Evolutionary conservation across 2,888 invertebrate genomes (phyloP).

Genomic region (Vesta saturnalis): DNA sequence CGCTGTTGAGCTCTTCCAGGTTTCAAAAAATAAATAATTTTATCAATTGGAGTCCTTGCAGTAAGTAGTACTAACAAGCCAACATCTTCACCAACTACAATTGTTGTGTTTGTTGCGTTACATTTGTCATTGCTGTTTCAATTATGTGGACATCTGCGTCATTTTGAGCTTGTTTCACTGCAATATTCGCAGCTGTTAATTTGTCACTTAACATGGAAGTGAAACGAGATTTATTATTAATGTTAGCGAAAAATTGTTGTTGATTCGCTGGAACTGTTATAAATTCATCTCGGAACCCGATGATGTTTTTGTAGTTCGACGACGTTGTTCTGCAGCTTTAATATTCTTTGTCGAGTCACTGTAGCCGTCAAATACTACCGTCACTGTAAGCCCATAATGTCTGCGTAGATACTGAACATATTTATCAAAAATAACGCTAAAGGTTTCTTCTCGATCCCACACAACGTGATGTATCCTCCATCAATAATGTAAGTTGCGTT

Average conservation of each 20-base stretch:
- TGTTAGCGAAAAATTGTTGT: conserved; percentile 49
- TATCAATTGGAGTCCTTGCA: background rate
- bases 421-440: no score
- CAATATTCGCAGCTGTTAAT: conserved; percentile 50
- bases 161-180: conserved; percentile 50
- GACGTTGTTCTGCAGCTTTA: no score
- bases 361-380: conserved; percentile 51
- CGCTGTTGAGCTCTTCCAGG: no score
- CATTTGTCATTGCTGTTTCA: conserved; percentile 45
- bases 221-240: conserved; percentile 51
- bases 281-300: conserved; percentile 47
- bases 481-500: no score
- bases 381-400: conserved; percentile 43
- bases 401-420: conserved; percentile 44
- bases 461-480: no score
- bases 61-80: background rate
- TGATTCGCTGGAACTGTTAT: conserved; percentile 48
- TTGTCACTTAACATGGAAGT: conserved; percentile 47
- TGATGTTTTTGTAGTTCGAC: no score
- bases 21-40: background rate
- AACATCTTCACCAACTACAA: no score
- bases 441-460: no score
- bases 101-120: no score
- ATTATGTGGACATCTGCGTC: conserved; percentile 38
- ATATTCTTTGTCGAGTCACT: no score